Evolutionary conservation across 2,888 invertebrate species (phyloP).

Genomic region (Agrochola lychnidis): DNA sequence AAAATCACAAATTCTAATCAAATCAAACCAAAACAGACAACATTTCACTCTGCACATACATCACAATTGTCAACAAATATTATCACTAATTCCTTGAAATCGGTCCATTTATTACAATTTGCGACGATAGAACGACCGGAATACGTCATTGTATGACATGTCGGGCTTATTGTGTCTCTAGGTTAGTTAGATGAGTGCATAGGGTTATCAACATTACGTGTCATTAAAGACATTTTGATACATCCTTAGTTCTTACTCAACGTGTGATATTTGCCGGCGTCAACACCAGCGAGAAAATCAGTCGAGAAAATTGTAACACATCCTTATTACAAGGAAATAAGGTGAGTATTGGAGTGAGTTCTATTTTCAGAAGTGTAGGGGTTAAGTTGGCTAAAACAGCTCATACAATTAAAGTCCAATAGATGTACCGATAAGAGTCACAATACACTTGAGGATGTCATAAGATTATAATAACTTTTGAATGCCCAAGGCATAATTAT

Average conservation of each 20-base stretch:
- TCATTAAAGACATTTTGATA: constrained; percentile 67
- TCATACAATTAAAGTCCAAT: constrained; percentile 70
- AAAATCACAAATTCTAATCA: constrained; percentile 27
- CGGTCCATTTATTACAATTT: constrained; percentile 65
- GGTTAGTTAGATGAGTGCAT: constrained; percentile 68
- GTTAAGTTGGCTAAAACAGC: constrained; percentile 43
- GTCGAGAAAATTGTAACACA: neutral
- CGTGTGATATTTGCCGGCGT: constrained; percentile 71
- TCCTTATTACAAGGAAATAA: constrained; percentile 20
- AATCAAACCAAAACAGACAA: constrained; percentile 32
- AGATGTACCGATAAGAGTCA: constrained; percentile 68
- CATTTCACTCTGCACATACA: constrained; percentile 31
- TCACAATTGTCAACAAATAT: constrained; percentile 59
- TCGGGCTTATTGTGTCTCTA: constrained; percentile 71
- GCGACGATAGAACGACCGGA: constrained; percentile 58
- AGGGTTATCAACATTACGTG: constrained; percentile 70
- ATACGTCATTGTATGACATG: constrained; percentile 65
- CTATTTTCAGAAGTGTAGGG: neutral
- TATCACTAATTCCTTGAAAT: constrained; percentile 71
- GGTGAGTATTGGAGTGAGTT: constrained; percentile 19
- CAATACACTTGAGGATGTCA: constrained; percentile 67
- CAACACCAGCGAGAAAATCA: constrained; percentile 19
- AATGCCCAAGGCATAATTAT: constrained; percentile 69
- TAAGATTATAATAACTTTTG: constrained; percentile 68
- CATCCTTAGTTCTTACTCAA: constrained; percentile 61